A percentile compares a stretch with the other conserved stretches of the same genome.
phyloP scores from a whole-genome alignment of 1,140 invertebrate species.

The Eumaeus atala region DNA sequence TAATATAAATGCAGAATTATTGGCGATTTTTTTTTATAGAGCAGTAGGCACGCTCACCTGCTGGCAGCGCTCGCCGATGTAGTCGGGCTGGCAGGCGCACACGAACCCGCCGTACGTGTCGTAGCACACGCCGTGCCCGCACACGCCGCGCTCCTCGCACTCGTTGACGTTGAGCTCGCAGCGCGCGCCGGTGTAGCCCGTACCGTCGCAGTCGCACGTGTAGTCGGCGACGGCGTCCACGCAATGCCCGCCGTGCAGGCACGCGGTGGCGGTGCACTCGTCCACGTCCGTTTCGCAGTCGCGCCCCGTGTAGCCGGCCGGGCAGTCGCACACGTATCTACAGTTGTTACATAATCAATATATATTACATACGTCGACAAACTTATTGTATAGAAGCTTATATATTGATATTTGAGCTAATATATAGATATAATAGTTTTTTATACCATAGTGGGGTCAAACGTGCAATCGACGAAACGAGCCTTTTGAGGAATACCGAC shows the following conservation, averaged over 20 bases:
- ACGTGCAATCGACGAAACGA: too few relatives aligned
- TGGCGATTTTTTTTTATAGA: neutral
- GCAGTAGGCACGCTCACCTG: conserved; percentile 39
- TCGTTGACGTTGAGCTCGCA: conserved; percentile 93
- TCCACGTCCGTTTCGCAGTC: conserved; percentile 79
- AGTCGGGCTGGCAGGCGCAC: conserved; percentile 89
- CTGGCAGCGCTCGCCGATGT: conserved; percentile 87
- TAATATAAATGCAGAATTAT: too few relatives aligned
- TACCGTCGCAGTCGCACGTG: conserved; percentile 83
- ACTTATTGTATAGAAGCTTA: too few relatives aligned
- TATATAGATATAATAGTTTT: too few relatives aligned
- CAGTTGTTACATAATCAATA: too few relatives aligned
- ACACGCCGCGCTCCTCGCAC: conserved; percentile 81
- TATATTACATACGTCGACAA: too few relatives aligned
- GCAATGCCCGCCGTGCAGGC: conserved; percentile 89
- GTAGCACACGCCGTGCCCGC: conserved; percentile 86
- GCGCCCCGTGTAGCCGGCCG: conserved; percentile 71
- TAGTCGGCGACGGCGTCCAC: conserved; percentile 85
- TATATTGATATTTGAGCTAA: too few relatives aligned
- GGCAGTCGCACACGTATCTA: conserved; percentile 76
- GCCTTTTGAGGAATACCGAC: too few relatives aligned
- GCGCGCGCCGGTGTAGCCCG: conserved; percentile 83
- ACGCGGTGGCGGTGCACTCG: conserved; percentile 82
- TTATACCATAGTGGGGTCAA: too few relatives aligned
- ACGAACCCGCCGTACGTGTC: conserved; percentile 87